Evolutionary conservation across 2,797 vertebrate species (phyloP).

Genomic region (Dendrocincla fuliginosa): DNA sequence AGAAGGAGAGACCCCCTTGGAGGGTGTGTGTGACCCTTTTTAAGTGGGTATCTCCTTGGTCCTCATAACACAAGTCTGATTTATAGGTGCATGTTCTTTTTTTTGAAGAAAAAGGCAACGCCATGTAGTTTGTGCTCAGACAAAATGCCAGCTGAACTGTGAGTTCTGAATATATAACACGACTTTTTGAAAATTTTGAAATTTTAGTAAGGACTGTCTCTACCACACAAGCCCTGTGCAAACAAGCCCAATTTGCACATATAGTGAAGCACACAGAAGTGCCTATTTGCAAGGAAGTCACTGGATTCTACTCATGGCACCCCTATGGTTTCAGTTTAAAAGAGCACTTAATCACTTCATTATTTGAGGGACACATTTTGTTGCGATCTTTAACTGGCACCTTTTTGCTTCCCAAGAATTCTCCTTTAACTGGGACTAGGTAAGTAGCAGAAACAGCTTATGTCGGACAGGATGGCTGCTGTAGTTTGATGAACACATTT

Average conservation of each 20-base stretch:
- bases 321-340: not conserved
- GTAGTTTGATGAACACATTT: not conserved
- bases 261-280: not conserved
- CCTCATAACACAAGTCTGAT: not conserved
- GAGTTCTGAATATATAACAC: not conserved
- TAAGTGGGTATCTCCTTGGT: not conserved
- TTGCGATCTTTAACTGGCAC: not conserved
- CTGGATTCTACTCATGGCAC: not conserved
- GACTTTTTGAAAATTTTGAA: not conserved
- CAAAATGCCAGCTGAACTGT: not conserved
- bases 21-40: not conserved
- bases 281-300: not conserved
- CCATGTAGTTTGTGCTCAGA: not conserved
- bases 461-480: not conserved
- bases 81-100: not conserved
- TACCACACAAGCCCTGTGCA: not conserved
- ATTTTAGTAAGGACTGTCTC: not conserved
- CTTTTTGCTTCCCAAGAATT: not conserved
- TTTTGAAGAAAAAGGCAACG: not conserved
- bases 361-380: not conserved
- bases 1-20: not conserved
- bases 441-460: not conserved
- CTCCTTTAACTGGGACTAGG: not conserved
- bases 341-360: not conserved
- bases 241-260: not conserved